Evolutionary conservation across 2,797 vertebrate species (phyloP), one percentile per base, ranked within the genome.

Genomic region (Acanthurus lineatus): DNA sequence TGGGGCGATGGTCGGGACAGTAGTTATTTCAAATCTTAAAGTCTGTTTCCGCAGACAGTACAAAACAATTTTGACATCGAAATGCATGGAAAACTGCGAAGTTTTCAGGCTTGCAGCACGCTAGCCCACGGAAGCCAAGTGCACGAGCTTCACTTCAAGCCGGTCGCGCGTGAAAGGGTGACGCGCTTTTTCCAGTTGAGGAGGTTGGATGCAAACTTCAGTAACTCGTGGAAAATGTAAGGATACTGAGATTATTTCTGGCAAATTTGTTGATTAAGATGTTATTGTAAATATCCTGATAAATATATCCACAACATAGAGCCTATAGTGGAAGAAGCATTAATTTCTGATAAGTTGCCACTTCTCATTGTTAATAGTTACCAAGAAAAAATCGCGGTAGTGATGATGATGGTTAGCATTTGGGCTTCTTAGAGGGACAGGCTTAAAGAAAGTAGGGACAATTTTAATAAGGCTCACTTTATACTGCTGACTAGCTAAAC

Each of bases 91-190:
- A 63, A 76, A 22, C 6, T 1, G 10, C n/a, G 1, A 66, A 54
- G 38, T 89, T 87, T 77, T 4, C 17, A 6, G 69, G 51, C 70
- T 38, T 9, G 51, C 72, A 2, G 40, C 53, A 25, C 49, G 32
- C 11, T 38, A 44, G 12, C 53, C 57, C 5, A 53, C 52, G n/a
- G 28, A 15, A 12, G 3, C 9, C 60, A 49, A 44, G 83, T 79
- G 91, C 69, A 88, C 89, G 89, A 88, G 89, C 86, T 8, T 47
- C 17, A n/a, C 48, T 11, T 2, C 5, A 25, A 4, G 22, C 17
- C 5, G 22, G 52, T 8, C 70, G 32, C 81, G 74, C 74, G 89
- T 15, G 38, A 69, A 9, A 10, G 28, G 22, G 65, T 38, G 64
- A 81, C 73, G 84, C 69, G 67, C 70, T 6, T 62, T 2, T 0